Base-by-base conservation (phyloP, 1,140 invertebrate species). In the Drosophila seguyi region DNA sequence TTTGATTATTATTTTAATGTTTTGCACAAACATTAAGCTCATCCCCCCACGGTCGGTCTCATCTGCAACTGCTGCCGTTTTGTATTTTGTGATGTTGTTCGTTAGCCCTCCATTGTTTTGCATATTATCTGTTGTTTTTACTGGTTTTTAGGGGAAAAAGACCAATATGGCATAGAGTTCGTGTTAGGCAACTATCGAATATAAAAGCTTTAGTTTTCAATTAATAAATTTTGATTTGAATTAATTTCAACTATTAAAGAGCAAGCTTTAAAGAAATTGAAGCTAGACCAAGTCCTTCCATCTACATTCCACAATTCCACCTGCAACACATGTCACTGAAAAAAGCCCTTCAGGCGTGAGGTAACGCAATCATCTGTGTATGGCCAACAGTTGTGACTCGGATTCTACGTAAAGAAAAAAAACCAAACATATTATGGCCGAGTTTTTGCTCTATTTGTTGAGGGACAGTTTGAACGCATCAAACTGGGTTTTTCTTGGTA, bases 1-100 rank as follows among this genome's bases (percentile, higher is more conserved):
- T 83, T 59, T 72, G 69, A 83, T 75, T 82, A 69, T 82, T 81
- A 65, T 82, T 81, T 59, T 81, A 75, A 81, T 81, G 66, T 52
- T 80, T 67, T 57, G 59, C 58, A 66, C 38, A 47, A 59, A 75
- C 69, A 60, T 82, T 78, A 61, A 59, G 44, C 55, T 42, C 25
- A 39, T 57, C 18, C 39, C 39, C 22, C 25, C 41, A n/a, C 7
- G 27, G 13, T 18, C 16, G n/a, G 14, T 11, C 18, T 29, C 59
- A 69, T 71, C 34, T 56, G 63, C 39, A 39, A 31, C 25, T 59
- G 36, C 29, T 67, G 72, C 34, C 68, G 20, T 41, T 38, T 34
- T 25, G 34, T n/a, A 27, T 66, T 65, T 67, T n/a, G 11, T 22
- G 41, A 27, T 66, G 50, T 34, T 31, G 63, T 45, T 57, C 39